These are phyloP conservation scores for Eleginops maclovinus DNA, from an alignment of 2,113 vertebrate genomes.

Conservation along the genomic window DNA sequence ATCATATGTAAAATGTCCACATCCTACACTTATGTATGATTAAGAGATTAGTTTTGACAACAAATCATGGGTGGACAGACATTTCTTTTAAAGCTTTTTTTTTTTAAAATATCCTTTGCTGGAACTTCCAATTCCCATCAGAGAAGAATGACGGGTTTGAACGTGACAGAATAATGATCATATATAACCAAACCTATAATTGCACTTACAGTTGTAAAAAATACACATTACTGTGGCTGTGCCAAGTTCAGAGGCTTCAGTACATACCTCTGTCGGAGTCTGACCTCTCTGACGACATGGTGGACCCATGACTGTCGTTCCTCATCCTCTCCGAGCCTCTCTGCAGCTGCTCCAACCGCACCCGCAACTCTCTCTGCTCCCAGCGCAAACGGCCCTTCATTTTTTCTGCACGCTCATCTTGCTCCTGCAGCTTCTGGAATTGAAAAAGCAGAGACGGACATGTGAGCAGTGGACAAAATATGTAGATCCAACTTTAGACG, in stretches of 20 bases:
- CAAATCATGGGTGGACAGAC: background rate
- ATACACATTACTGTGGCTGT: background rate
- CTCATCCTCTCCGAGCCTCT: constrained; percentile 82
- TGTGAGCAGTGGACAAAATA: background rate
- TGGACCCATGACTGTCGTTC: constrained; percentile 89
- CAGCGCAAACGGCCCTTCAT: constrained; percentile 88
- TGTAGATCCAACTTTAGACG: background rate
- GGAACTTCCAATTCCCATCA: background rate
- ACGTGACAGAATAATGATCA: background rate
- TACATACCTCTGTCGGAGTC: constrained; percentile 89
- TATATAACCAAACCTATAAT: background rate
- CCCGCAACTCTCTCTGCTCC: constrained; percentile 87
- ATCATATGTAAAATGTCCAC: background rate
- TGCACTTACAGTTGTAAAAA: background rate
- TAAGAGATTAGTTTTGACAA: background rate
- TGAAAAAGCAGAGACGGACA: too few species aligned
- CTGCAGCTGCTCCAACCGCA: constrained; percentile 86
- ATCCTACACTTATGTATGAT: background rate
- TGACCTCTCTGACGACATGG: constrained; percentile 89
- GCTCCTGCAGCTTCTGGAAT: constrained; percentile 91
- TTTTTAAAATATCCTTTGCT: background rate
- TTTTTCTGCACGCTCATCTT: constrained; percentile 86
- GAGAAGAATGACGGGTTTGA: background rate
- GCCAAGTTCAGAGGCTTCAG: background rate
- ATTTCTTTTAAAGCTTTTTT: background rate